Conservation (phyloP, 1,140 invertebrate genomes). For the Drosophila equinoxialis region DNA sequence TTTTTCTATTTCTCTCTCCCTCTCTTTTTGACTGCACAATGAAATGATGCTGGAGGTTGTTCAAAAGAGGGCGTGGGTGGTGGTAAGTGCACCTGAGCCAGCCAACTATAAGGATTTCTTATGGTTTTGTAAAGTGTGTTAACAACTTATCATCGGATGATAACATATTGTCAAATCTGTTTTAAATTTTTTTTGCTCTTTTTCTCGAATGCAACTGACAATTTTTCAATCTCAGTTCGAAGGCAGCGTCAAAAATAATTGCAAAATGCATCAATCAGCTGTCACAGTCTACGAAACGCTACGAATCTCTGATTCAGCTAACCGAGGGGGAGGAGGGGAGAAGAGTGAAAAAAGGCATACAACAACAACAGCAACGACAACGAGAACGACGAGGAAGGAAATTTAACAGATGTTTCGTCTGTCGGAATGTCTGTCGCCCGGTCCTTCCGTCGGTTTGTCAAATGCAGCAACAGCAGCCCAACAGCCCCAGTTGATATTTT, state of each 20-base stretch:
- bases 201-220: conserved; percentile 68
- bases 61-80: too few relatives aligned
- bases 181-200: not conserved
- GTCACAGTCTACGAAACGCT: conserved; percentile 44
- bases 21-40: conserved; percentile 26
- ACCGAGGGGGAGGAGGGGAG: not conserved
- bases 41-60: conserved; percentile 18
- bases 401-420: conserved; percentile 38
- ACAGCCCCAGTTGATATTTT: conserved; percentile 50
- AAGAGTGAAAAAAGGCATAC: not conserved
- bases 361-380: not conserved
- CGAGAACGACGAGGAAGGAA: conserved; percentile 16
- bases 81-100: not conserved
- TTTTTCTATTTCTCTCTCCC: not conserved
- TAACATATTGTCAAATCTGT: conserved; percentile 40
- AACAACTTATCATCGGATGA: conserved; percentile 44
- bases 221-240: conserved; percentile 73
- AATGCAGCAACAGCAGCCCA: conserved; percentile 37
- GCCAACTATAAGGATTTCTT: too few relatives aligned
- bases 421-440: conserved; percentile 25
- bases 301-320: not conserved
- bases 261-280: conserved; percentile 79
- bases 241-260: conserved; percentile 74
- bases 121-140: conserved; percentile 25
- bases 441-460: conserved; percentile 53